phyloP scores from a whole-genome alignment of 53 echinoderm and acorn worm genomes.

The Antedon mediterranea region DNA sequence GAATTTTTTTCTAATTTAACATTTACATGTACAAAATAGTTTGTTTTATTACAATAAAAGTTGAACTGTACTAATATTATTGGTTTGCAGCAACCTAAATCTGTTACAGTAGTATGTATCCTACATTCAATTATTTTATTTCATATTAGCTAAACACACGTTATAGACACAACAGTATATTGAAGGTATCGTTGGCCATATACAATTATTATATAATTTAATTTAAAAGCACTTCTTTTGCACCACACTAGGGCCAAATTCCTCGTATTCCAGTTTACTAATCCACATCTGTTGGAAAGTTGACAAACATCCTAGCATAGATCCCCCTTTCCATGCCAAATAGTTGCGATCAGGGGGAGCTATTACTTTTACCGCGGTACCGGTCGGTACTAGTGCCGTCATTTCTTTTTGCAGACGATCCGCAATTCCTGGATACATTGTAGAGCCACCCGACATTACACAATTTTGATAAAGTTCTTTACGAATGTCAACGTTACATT shows the following conservation, averaged over 20 bases:
- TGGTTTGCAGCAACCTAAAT: too few relatives aligned
- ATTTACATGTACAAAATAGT: too few relatives aligned
- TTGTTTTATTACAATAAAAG: too few relatives aligned
- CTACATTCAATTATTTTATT: too few relatives aligned
- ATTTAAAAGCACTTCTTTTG: slow-evolving; percentile 90
- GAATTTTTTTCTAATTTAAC: too few relatives aligned
- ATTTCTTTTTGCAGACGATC: slow-evolving; percentile 90
- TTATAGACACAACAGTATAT: too few relatives aligned
- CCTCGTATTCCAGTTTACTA: slow-evolving; percentile 87
- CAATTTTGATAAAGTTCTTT: slow-evolving; percentile 83
- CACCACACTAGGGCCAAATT: slow-evolving; percentile 85
- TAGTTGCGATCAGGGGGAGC: slow-evolving; percentile 84
- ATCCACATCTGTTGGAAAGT: slow-evolving; percentile 98
- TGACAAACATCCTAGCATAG: slow-evolving; percentile 70
- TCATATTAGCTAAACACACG: too few relatives aligned
- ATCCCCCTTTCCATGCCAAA: slow-evolving; percentile 86
- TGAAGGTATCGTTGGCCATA: too few relatives aligned
- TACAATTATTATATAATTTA: background rate
- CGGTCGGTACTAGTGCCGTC: slow-evolving; percentile 58
- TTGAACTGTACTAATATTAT: too few relatives aligned
- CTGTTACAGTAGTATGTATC: too few relatives aligned
- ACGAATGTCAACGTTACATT: slow-evolving; percentile 92
- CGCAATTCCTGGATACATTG: slow-evolving; percentile 89
- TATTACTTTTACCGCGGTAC: slow-evolving; percentile 92
- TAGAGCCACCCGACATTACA: slow-evolving; percentile 86